phyloP scores from a whole-genome alignment of 2,113 vertebrate genomes.

The Conger conger region DNA sequence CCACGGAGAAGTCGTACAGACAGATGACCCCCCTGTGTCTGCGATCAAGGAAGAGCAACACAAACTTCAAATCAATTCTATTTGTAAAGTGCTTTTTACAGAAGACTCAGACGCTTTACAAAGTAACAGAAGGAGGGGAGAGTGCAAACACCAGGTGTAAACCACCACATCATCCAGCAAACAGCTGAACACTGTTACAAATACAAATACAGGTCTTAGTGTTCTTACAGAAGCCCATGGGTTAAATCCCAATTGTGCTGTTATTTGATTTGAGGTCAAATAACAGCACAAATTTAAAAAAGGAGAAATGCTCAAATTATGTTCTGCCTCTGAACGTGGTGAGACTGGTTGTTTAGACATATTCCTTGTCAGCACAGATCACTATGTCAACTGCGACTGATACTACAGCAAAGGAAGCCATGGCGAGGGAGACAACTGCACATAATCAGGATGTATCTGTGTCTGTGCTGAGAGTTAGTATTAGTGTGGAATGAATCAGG shows the following conservation, averaged over 20 bases:
- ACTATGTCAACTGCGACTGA: background rate
- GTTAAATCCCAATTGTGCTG: background rate
- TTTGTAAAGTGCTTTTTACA: no score
- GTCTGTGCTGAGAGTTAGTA: no score
- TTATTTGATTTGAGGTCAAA: background rate
- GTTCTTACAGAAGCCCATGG: background rate
- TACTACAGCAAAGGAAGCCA: background rate
- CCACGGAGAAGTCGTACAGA: constrained; percentile 84
- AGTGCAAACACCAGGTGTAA: no score
- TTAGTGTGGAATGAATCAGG: no score
- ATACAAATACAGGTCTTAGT: background rate
- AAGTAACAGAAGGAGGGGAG: no score
- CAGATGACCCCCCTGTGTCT: constrained; percentile 87
- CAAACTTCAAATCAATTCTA: no score
- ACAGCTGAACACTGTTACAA: background rate
- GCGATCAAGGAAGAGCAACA: constrained; percentile 20
- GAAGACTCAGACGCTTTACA: no score
- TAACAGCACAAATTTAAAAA: background rate
- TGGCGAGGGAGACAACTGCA: background rate
- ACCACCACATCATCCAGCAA: no score
- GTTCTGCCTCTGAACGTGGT: background rate
- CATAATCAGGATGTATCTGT: no score
- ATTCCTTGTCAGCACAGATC: background rate
- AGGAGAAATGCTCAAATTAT: background rate
- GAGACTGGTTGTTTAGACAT: background rate